Base-by-base conservation (phyloP, 2,113 vertebrate genomes). In the Syrmaticus mikado region DNA sequence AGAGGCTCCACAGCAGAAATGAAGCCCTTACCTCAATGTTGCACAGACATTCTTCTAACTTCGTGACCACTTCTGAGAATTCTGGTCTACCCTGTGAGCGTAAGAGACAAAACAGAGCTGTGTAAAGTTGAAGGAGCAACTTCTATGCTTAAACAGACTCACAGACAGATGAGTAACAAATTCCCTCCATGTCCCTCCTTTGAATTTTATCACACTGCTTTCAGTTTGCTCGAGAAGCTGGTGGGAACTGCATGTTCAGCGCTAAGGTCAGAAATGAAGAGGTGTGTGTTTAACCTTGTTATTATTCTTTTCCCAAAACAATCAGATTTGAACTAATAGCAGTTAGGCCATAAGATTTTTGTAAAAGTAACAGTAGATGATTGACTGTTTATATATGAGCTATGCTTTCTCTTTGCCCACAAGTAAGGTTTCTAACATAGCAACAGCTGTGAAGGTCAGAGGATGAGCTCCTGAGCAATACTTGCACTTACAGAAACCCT, bases 51-150 rank as follows among this genome's bases (percentile, higher is more conserved):
- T 99, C 99, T 90, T 99, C 99, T 58, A 99, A 93, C 77, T 98
- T 99, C 34, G 97, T 94, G 38, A 99, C 98, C 9, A 99, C 98
- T 97, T 99, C 99, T 36, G 99, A 99, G 93, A 99, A 99, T 90
- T 99, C 98, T 0, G 99, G 99, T 67, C 99, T 98, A 85, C 99
- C 99, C 99, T 99, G 95, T 16, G 92, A 95, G 77, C 82, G 62
- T 30, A 60, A 41, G 0, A 58, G 67, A 72, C 57, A 82, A 55
- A 67, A 32, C 74, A 60, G 68, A 73, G 62, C 55, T 28, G 52
- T 17, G 52, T 87, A 8, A 41, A 52, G 27, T 0, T 34, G 28
- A 28, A 62, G 14, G 10, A 66, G 52, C 19, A 12, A 14, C 65
- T 80, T 78, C 60, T 46, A 57, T 9, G 11, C 4, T 52, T 3